phyloP scores from a whole-genome alignment of 2,797 vertebrate species.

The Microchirus variegatus region DNA sequence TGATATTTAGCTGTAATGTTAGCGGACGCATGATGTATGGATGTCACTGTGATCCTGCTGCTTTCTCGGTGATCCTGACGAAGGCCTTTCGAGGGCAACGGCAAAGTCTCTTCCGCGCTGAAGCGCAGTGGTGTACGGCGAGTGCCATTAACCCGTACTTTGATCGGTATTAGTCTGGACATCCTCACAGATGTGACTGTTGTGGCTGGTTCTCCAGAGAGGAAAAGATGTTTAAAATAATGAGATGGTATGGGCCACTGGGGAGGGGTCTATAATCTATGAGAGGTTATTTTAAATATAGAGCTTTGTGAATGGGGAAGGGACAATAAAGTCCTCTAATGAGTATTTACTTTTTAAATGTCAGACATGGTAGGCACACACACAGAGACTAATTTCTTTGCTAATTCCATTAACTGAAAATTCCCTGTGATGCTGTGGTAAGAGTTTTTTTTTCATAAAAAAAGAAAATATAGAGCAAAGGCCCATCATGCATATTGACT shows the following conservation, averaged over 20 bases:
- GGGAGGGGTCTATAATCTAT: background rate
- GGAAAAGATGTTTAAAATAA: constrained; percentile 25
- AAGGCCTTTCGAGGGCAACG: constrained; percentile 21
- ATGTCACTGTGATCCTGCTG: constrained; percentile 10
- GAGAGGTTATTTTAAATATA: constrained; percentile 19
- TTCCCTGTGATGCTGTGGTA: constrained; percentile 54
- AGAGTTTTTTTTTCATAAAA: constrained; percentile 54
- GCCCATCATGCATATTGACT: constrained; percentile 66
- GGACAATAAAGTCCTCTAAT: constrained; percentile 16
- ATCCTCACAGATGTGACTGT: constrained; percentile 15
- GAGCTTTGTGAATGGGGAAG: constrained; percentile 1
- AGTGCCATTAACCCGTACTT: background rate
- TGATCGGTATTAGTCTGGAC: background rate
- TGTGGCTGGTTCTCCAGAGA: constrained; percentile 11
- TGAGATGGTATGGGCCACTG: constrained; percentile 5
- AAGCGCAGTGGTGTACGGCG: background rate
- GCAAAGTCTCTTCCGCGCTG: constrained; percentile 12
- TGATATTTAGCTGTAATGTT: constrained; percentile 23
- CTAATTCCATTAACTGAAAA: constrained; percentile 57
- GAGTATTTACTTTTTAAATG: background rate
- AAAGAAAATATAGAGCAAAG: constrained; percentile 56
- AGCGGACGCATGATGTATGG: constrained; percentile 1
- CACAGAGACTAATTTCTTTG: constrained; percentile 18
- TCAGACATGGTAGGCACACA: constrained; percentile 5
- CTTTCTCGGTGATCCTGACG: constrained; percentile 16